phyloP scores from a whole-genome alignment of 2,888 invertebrate genomes.

The Tenthredo mesomela region DNA sequence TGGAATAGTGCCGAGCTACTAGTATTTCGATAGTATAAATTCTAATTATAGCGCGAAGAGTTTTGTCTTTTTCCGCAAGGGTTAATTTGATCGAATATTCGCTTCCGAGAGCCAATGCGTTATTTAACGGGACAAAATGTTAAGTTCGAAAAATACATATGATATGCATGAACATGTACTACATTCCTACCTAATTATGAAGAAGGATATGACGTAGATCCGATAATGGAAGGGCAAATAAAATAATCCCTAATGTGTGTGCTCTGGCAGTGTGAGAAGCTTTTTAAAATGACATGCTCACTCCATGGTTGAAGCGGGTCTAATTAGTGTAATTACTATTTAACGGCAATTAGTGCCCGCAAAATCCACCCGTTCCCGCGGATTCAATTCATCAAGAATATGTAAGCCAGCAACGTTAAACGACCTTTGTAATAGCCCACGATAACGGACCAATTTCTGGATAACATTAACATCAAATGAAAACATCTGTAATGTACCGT shows the following conservation, averaged over 20 bases:
- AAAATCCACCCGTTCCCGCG: conserved; percentile 8
- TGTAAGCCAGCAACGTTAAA: background rate
- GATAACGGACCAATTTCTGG: conserved; percentile 41
- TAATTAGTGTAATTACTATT: conserved; percentile 38
- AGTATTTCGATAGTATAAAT: no score
- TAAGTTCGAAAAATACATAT: no score
- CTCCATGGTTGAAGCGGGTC: background rate
- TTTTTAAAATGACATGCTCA: background rate
- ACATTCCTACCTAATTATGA: background rate
- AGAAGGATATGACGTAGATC: background rate
- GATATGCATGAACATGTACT: background rate
- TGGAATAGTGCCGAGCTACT: no score
- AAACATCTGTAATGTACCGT: conserved; percentile 46
- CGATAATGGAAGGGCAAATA: conserved; percentile 22
- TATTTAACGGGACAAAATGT: no score
- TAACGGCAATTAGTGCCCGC: conserved; percentile 6
- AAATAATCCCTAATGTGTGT: conserved; percentile 14
- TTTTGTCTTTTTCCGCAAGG: no score
- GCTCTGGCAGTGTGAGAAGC: background rate
- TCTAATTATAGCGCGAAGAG: no score
- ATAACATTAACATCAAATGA: conserved; percentile 41
- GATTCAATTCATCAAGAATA: conserved; percentile 42
- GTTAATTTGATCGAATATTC: no score
- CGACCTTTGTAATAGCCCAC: conserved; percentile 38
- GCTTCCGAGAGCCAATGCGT: no score